These are phyloP conservation scores for Channa maculata DNA, from an alignment of 2,113 vertebrate genomes.

Conservation along the genomic window DNA sequence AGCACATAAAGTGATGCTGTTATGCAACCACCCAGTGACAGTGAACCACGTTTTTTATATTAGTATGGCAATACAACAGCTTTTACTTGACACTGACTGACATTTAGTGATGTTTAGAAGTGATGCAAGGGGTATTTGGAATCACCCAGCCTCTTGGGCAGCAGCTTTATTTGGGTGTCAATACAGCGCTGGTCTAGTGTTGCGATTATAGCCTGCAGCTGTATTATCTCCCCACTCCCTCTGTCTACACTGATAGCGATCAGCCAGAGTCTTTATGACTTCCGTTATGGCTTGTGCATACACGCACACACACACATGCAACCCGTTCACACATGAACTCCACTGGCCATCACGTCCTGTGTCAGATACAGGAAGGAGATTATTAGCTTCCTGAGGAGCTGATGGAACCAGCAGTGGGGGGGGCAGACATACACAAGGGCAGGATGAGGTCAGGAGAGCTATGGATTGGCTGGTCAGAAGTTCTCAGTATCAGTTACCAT, in stretches of 20 bases:
- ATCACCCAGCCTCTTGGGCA: conserved; percentile 28
- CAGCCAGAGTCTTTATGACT: conserved; percentile 77
- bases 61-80: neutral
- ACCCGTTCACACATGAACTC: neutral
- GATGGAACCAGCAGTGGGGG: conserved; percentile 23
- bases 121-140: conserved; percentile 35
- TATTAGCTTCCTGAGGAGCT: conserved; percentile 74
- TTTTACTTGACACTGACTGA: conserved; percentile 33
- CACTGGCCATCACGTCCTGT: conserved; percentile 26
- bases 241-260: conserved; percentile 65
- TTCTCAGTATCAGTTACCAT: conserved; percentile 44
- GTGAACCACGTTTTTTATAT: conserved; percentile 27
- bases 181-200: conserved; percentile 44
- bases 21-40: neutral
- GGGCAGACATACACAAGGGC: conserved; percentile 39
- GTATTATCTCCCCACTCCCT: conserved; percentile 55
- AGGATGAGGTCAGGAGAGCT: conserved; percentile 62
- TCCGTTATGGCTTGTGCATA: conserved; percentile 67
- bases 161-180: conserved; percentile 50
- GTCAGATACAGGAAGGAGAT: conserved; percentile 74
- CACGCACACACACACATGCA: neutral
- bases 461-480: conserved; percentile 44
- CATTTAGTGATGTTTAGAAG: conserved; percentile 58
- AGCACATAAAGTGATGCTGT: neutral
- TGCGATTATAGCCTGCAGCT: conserved; percentile 46